phyloP scores from a whole-genome alignment of 2,888 invertebrate genomes.

The Parascotia fuliginaria region DNA sequence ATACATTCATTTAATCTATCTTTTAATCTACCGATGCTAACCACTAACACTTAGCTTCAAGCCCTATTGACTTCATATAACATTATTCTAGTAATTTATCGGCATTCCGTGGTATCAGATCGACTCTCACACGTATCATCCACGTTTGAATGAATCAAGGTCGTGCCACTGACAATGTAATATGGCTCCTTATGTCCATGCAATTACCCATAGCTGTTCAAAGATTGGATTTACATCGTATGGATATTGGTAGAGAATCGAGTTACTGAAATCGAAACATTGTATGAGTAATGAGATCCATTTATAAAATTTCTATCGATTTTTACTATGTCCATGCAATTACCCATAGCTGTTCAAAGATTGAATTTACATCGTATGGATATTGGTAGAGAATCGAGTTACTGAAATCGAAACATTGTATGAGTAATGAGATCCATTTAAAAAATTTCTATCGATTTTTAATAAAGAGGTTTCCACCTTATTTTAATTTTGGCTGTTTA shows the following conservation, averaged over 20 bases:
- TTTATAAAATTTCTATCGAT: too few species aligned
- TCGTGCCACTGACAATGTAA: neutral
- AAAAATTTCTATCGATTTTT: too few species aligned
- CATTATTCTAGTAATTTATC: neutral
- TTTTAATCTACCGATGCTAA: too few species aligned
- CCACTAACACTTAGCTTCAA: too few species aligned
- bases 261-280: neutral
- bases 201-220: conserved; percentile 1
- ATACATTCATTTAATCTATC: too few species aligned
- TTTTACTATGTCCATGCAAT: neutral
- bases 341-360: neutral
- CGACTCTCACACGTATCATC: neutral
- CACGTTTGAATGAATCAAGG: neutral
- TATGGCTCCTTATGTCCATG: neutral
- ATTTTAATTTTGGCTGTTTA: too few species aligned
- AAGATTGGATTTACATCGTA: neutral
- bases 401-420: neutral
- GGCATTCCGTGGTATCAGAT: neutral
- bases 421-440: too few species aligned
- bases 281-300: too few species aligned
- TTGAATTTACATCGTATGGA: neutral
- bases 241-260: neutral
- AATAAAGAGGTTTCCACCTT: too few species aligned
- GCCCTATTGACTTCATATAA: too few species aligned
- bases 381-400: neutral